Evolutionary conservation across 2,888 invertebrate genomes (phyloP).

Genomic region (Eristalinus aeneus): DNA sequence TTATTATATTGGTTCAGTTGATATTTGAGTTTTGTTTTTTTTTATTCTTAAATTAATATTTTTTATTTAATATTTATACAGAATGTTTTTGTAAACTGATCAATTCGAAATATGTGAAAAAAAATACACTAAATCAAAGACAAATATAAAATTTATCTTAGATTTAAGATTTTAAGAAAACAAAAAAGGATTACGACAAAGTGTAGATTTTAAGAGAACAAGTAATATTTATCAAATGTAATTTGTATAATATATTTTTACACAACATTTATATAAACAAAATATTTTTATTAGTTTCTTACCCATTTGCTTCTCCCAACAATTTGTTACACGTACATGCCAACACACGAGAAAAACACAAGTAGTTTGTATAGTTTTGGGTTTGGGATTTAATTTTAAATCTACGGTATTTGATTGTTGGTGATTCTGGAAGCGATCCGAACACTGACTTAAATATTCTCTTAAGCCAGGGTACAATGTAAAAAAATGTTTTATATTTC

Average conservation of each 20-base stretch:
- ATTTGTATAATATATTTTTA: background rate
- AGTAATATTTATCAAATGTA: background rate
- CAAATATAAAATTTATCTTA: background rate
- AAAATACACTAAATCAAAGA: background rate
- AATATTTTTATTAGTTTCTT: background rate
- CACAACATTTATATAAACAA: background rate
- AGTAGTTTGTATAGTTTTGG: conserved; percentile 16
- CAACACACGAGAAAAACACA: conserved; percentile 18
- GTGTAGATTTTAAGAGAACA: conserved; percentile 3
- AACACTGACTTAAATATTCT: background rate
- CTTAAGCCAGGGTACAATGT: background rate
- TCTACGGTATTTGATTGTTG: background rate
- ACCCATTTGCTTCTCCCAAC: background rate
- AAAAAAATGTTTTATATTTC: background rate
- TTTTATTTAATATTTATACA: conserved; percentile 49
- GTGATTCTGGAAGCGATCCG: background rate
- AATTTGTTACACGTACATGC: background rate
- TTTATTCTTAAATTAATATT: background rate
- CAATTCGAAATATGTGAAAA: background rate
- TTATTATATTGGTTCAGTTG: conserved; percentile 69
- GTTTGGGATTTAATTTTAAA: conserved; percentile 6
- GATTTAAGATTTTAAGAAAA: background rate
- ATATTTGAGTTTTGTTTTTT: conserved; percentile 40
- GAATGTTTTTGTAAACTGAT: background rate
- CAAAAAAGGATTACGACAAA: conserved; percentile 12